Conservation (phyloP, 2,797 vertebrate genomes). For the Acanthurus tractus region DNA sequence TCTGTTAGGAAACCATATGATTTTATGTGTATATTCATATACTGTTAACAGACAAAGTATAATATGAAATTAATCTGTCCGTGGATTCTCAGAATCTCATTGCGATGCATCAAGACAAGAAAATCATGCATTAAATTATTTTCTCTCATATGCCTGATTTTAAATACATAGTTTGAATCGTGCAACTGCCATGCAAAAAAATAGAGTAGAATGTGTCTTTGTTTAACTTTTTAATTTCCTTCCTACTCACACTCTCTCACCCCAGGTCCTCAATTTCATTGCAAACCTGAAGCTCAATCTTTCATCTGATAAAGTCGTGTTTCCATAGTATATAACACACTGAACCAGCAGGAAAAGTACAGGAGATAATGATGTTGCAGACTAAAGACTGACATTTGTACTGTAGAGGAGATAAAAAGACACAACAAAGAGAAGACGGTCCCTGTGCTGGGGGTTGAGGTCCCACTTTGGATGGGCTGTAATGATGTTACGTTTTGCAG, state of each 20-base stretch:
- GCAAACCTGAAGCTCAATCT: conserved; percentile 1
- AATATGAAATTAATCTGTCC: conserved; percentile 1
- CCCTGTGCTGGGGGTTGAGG: neutral
- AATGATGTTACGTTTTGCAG: conserved; percentile 2
- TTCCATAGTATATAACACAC: neutral
- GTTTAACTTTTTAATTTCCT: conserved; percentile 22
- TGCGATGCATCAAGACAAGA: conserved; percentile 24
- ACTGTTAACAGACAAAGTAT: conserved; percentile 40
- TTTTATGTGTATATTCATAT: conserved; percentile 25
- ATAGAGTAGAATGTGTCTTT: neutral
- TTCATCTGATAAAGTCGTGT: neutral
- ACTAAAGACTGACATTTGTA: neutral
- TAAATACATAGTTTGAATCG: conserved; percentile 14
- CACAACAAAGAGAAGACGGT: neutral
- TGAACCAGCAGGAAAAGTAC: neutral
- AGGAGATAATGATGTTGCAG: conserved; percentile 3
- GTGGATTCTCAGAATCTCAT: conserved; percentile 14
- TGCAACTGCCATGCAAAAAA: neutral
- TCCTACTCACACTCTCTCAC: conserved; percentile 1
- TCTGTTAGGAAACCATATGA: conserved; percentile 32
- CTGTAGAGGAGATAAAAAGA: neutral
- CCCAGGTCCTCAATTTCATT: conserved; percentile 2
- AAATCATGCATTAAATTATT: neutral
- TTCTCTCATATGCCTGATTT: conserved; percentile 33
- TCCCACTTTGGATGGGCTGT: conserved; percentile 5